These are phyloP conservation scores for Cylloceria caligata DNA, from an alignment of 2,888 invertebrate species.

Conservation along the genomic window DNA sequence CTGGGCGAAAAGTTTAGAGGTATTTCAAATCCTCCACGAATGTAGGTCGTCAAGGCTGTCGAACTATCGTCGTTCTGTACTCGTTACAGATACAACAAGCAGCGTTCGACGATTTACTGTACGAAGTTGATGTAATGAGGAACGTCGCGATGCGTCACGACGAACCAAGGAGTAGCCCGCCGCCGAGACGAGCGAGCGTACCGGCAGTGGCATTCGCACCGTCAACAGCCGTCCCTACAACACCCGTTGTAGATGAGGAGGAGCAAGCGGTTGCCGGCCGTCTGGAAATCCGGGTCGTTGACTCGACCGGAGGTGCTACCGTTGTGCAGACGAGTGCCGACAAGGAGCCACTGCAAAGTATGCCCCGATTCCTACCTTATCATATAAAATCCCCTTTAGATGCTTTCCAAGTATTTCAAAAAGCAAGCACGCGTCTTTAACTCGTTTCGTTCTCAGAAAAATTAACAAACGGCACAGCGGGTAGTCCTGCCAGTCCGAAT, in stretches of 20 bases:
- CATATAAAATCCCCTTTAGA: background rate
- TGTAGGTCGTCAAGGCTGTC: background rate
- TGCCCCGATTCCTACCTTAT: conserved; percentile 26
- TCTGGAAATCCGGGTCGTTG: conserved; percentile 91
- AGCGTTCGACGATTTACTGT: conserved; percentile 92
- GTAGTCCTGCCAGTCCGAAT: conserved; percentile 85
- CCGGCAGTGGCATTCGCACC: conserved; percentile 81
- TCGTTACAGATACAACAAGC: conserved; percentile 89
- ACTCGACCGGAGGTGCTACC: conserved; percentile 82
- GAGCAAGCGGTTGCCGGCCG: conserved; percentile 90
- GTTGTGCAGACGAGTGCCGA: conserved; percentile 83
- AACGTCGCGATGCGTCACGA: conserved; percentile 89
- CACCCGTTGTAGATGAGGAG: conserved; percentile 84
- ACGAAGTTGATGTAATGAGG: conserved; percentile 93
- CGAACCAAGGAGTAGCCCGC: conserved; percentile 75
- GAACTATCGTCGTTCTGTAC: conserved; percentile 8
- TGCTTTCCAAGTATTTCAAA: background rate
- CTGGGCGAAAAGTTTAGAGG: no score
- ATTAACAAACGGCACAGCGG: conserved; percentile 81
- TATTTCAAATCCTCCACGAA: background rate
- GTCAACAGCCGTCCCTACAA: conserved; percentile 71
- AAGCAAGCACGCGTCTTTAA: background rate
- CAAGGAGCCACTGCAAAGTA: conserved; percentile 82
- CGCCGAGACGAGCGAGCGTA: conserved; percentile 81
- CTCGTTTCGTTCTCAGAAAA: conserved; percentile 74